Percentiles rank a stretch among this genome's conserved stretches.
These are phyloP conservation scores for Glareola pratincola DNA, from an alignment of 2,113 vertebrate species.

Conservation along the genomic window DNA sequence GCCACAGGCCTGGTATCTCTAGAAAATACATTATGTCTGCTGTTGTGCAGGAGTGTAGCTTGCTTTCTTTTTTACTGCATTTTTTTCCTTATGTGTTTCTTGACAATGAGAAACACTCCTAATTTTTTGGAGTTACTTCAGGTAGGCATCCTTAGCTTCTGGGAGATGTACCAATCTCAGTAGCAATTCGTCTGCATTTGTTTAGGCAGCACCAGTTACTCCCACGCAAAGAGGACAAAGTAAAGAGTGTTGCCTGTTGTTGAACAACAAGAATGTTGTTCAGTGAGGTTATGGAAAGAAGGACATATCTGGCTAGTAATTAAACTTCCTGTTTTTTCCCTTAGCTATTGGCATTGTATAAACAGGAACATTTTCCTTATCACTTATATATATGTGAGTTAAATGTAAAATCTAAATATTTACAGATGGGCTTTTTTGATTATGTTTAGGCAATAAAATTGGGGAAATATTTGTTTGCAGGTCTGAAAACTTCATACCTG, in stretches of 20 bases:
- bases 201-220: not conserved
- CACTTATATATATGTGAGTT: rapidly evolving
- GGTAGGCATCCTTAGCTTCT: not conserved
- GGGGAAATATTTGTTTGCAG: not conserved
- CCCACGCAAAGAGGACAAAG: not conserved
- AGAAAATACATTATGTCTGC: not conserved
- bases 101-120: not conserved
- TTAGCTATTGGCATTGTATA: not conserved
- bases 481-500: not conserved
- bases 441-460: not conserved
- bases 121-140: not conserved
- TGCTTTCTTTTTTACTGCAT: not conserved
- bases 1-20: not conserved
- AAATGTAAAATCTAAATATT: not conserved
- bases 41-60: not conserved
- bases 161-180: not conserved
- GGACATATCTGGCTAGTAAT: not conserved
- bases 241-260: not conserved
- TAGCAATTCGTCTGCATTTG: not conserved
- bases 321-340: not conserved
- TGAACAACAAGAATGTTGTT: too few species aligned
- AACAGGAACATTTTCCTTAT: not conserved
- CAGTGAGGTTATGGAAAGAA: not conserved
- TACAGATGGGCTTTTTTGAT: not conserved
- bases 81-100: not conserved